Conservation (phyloP, 2,797 vertebrate genomes). For the Enteromius fasciolatus region DNA sequence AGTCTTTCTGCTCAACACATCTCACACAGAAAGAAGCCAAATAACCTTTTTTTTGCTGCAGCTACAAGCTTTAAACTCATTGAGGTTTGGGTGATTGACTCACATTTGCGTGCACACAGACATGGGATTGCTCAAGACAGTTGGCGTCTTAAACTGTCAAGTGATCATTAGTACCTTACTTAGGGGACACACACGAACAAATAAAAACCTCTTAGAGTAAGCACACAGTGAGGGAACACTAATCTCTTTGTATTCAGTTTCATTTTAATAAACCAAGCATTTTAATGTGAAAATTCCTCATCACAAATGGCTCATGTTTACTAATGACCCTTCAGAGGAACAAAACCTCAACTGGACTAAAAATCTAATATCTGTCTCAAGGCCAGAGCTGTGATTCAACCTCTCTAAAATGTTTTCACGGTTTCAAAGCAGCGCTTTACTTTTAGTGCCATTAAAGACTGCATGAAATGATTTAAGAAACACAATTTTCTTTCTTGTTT, state of each 20-base stretch:
- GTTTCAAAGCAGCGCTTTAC: slow-evolving; percentile 11
- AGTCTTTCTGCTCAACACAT: slow-evolving; percentile 39
- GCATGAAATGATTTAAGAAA: slow-evolving; percentile 24
- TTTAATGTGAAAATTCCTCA: slow-evolving; percentile 56
- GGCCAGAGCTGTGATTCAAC: slow-evolving; percentile 27
- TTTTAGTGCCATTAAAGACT: slow-evolving; percentile 30
- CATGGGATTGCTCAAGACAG: slow-evolving; percentile 32
- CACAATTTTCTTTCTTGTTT: slow-evolving; percentile 28
- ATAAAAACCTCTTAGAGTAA: slow-evolving; percentile 50
- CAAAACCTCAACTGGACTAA: slow-evolving; percentile 31
- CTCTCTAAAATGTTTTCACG: slow-evolving; percentile 27
- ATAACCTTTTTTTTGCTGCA: slow-evolving; percentile 26
- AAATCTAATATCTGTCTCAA: slow-evolving; percentile 32
- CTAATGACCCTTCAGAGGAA: slow-evolving; percentile 48
- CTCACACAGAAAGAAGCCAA: slow-evolving; percentile 34
- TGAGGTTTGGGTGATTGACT: slow-evolving; percentile 34
- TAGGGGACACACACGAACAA: slow-evolving; percentile 41
- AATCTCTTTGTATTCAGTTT: slow-evolving; percentile 58
- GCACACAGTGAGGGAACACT: slow-evolving; percentile 48
- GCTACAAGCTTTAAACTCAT: slow-evolving; percentile 40
- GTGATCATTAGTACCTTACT: slow-evolving; percentile 43
- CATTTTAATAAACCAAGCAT: slow-evolving; percentile 58
- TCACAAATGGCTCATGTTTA: slow-evolving; percentile 52
- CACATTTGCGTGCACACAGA: slow-evolving; percentile 3
- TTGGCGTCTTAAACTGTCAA: slow-evolving; percentile 42